phyloP scores from a whole-genome alignment of 1,140 invertebrate genomes.

The Camponotus vicinus region DNA sequence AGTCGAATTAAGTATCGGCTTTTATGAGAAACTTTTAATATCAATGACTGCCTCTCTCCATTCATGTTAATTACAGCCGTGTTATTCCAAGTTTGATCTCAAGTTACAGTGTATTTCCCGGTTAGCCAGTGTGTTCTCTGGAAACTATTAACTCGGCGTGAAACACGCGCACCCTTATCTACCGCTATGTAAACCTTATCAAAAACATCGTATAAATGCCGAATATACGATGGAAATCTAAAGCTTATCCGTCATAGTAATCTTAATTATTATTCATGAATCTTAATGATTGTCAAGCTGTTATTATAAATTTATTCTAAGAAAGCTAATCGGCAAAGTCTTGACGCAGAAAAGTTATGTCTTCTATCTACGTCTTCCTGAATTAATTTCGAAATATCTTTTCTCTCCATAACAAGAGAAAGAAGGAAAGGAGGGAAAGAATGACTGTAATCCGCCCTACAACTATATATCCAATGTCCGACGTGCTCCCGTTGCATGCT shows the following conservation, averaged over 20 bases:
- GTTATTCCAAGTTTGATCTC: not conserved
- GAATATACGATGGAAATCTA: not conserved
- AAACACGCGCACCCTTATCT: constrained; percentile 23
- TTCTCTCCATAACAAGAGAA: not conserved
- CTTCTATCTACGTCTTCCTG: too few species aligned
- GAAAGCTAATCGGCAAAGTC: too few species aligned
- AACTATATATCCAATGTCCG: constrained; percentile 26
- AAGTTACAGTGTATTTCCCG: constrained; percentile 22
- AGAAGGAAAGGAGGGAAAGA: not conserved
- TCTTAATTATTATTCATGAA: not conserved
- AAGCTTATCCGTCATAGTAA: constrained; percentile 8
- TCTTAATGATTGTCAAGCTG: not conserved
- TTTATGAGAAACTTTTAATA: not conserved
- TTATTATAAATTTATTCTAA: not conserved
- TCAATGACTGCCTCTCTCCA: not conserved
- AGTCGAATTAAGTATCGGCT: not conserved
- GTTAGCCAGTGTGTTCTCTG: constrained; percentile 16
- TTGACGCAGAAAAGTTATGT: not conserved
- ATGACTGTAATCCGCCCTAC: constrained; percentile 31
- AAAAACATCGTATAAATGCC: not conserved
- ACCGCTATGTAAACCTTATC: constrained; percentile 4
- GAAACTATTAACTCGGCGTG: constrained; percentile 25
- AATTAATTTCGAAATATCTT: not conserved
- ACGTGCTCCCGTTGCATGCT: not conserved
- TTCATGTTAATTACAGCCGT: not conserved